These are phyloP conservation scores for Pyrochroa serraticornis DNA, from an alignment of 2,888 invertebrate species.

Conservation along the genomic window DNA sequence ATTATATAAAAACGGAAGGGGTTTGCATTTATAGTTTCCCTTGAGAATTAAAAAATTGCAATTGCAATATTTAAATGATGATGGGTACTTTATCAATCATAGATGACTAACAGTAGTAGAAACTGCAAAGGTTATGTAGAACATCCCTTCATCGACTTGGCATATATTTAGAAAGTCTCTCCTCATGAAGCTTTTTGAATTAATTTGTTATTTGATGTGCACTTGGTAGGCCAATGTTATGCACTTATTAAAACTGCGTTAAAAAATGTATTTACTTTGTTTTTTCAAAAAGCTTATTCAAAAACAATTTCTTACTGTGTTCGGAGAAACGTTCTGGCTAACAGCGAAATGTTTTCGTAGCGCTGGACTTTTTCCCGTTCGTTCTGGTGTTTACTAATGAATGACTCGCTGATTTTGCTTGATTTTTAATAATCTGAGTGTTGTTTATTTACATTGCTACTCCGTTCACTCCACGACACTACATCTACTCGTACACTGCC, in stretches of 20 bases:
- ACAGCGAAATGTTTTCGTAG: no score
- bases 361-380: background rate
- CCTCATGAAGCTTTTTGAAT: conserved; percentile 30
- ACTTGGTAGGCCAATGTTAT: conserved; percentile 8
- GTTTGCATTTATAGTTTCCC: no score
- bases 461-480: conserved; percentile 50
- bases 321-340: no score
- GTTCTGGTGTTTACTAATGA: conserved; percentile 3
- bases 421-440: conserved; percentile 53
- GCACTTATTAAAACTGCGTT: conserved; percentile 10
- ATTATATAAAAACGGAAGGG: no score
- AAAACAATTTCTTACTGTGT: background rate
- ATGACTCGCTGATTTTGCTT: conserved; percentile 26
- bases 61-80: no score
- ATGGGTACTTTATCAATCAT: no score
- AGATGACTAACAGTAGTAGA: no score
- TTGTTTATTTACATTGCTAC: conserved; percentile 56
- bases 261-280: conserved; percentile 9
- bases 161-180: conserved; percentile 5
- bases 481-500: conserved; percentile 36
- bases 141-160: no score
- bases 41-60: no score
- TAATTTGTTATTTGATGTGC: conserved; percentile 16
- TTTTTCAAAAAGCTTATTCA: conserved; percentile 32
- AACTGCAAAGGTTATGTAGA: no score